Percentiles rank a stretch among this genome's conserved stretches.
Conservation (phyloP, 2,797 vertebrate genomes). For the Bradypodion pumilum region DNA sequence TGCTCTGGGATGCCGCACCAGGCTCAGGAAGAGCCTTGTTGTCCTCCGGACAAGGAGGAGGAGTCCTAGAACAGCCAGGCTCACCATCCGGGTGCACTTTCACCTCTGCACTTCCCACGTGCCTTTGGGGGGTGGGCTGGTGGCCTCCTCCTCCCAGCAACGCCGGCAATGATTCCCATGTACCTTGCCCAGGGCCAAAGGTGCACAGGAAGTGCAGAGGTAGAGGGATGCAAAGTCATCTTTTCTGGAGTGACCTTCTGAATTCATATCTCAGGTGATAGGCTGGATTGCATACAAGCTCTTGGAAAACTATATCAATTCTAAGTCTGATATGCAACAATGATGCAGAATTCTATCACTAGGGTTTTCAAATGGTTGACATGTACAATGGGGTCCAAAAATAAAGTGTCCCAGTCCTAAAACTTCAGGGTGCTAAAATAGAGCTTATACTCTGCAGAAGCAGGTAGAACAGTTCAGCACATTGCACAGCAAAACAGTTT, state of each 20-base stretch:
- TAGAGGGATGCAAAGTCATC: background rate
- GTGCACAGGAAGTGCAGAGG: too few species aligned
- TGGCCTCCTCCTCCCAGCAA: too few species aligned
- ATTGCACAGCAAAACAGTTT: conserved; percentile 52
- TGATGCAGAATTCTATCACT: background rate
- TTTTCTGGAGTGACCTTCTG: background rate
- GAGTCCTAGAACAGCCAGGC: too few species aligned
- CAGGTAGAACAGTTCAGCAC: conserved; percentile 14
- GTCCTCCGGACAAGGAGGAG: too few species aligned
- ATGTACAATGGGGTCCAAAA: background rate
- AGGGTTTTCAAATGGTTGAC: background rate
- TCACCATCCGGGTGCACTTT: too few species aligned
- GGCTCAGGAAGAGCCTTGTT: too few species aligned
- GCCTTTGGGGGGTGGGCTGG: too few species aligned
- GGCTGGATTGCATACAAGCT: background rate
- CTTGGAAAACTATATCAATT: background rate
- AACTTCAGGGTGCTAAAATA: conserved; percentile 18
- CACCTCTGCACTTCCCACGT: too few species aligned
- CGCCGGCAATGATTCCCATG: too few species aligned
- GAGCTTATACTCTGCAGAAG: conserved; percentile 58
- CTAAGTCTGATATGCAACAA: background rate
- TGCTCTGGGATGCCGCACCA: too few species aligned
- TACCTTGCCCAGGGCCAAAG: too few species aligned
- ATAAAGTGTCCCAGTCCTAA: background rate
- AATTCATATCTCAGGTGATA: background rate